These are phyloP conservation scores for Botrylloides violaceus DNA, from an alignment of 23 tunicate species.

Conservation along the genomic window DNA sequence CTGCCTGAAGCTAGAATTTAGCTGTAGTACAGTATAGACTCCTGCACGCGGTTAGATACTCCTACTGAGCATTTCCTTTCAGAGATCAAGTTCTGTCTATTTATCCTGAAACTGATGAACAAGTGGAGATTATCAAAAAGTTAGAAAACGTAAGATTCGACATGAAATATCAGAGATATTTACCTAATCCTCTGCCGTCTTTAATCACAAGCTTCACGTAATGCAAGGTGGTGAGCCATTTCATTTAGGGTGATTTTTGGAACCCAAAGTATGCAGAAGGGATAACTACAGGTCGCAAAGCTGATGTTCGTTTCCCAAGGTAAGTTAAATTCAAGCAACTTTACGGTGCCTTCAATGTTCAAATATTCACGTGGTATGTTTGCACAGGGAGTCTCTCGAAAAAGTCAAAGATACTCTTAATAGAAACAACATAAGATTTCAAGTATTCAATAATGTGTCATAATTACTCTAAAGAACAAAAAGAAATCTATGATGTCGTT, in stretches of 20 bases:
- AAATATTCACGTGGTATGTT: no score
- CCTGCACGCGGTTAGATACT: no score
- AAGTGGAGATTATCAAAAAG: conserved; percentile 31
- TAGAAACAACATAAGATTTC: neutral
- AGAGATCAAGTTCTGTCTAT: conserved; percentile 77
- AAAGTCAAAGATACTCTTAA: neutral
- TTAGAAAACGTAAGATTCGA: conserved; percentile 20
- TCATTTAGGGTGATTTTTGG: neutral
- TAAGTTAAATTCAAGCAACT: no score
- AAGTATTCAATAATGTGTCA: conserved; percentile 26
- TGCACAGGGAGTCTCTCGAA: neutral
- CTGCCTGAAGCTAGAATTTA: no score
- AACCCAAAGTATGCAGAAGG: conserved; percentile 22
- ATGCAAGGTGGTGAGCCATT: no score
- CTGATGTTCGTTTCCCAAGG: conserved; percentile 47
- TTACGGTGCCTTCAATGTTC: no score
- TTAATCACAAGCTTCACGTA: no score
- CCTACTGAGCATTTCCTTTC: no score
- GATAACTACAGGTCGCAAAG: conserved; percentile 14
- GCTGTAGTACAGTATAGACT: no score
- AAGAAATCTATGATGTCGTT: neutral
- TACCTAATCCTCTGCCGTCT: no score
- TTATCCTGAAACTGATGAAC: conserved; percentile 37
- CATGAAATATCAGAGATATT: no score
- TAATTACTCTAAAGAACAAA: no score